phyloP scores from a whole-genome alignment of 2,113 vertebrate genomes.

The Anhinga rufa region DNA sequence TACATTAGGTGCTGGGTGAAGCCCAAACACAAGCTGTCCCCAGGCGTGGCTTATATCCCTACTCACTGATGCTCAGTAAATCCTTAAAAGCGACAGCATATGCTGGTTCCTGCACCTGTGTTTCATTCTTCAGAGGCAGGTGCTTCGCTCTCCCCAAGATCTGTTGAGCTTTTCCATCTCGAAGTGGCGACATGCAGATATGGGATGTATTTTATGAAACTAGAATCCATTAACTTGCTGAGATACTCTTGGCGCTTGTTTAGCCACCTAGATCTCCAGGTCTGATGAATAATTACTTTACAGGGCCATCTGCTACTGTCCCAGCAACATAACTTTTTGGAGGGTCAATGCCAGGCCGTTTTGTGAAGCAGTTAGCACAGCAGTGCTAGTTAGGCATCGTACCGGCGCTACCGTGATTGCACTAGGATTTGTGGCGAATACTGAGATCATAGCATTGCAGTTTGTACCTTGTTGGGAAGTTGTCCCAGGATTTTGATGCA shows the following conservation, averaged over 20 bases:
- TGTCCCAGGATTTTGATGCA: neutral
- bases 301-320: neutral
- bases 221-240: neutral
- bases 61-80: neutral
- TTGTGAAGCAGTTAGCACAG: neutral
- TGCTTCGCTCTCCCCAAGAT: neutral
- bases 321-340: neutral
- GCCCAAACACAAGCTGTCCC: neutral
- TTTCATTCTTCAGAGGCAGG: neutral
- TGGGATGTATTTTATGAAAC: neutral
- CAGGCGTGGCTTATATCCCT: neutral
- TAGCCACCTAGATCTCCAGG: neutral
- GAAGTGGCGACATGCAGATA: neutral
- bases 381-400: neutral
- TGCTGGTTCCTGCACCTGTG: neutral
- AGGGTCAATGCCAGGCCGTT: neutral
- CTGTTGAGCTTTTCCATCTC: neutral
- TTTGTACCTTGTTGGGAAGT: neutral
- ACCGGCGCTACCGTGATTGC: neutral
- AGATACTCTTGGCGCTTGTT: neutral
- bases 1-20: neutral
- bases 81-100: neutral
- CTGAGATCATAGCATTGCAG: neutral
- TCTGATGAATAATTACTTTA: neutral
- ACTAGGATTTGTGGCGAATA: neutral